Conservation (phyloP, 2,888 invertebrate genomes). For the Ecdyonurus torrentis region DNA sequence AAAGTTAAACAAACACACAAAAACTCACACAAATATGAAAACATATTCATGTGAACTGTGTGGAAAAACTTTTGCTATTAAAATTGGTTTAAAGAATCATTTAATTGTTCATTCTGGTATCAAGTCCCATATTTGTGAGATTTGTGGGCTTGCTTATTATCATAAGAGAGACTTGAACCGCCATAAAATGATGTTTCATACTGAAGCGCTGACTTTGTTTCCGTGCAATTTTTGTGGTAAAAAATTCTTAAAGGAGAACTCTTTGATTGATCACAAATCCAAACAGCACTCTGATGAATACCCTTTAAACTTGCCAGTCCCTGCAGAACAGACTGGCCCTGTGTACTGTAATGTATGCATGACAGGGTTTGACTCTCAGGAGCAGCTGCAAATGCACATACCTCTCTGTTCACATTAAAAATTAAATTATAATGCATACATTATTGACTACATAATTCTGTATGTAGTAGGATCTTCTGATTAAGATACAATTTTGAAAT, state of each 20-base stretch:
- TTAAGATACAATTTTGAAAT: too few relatives aligned
- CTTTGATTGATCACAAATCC: background rate
- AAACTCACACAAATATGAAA: background rate
- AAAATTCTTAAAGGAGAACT: background rate
- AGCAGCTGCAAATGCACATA: too few relatives aligned
- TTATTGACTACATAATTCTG: too few relatives aligned
- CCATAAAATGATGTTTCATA: background rate
- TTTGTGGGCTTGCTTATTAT: background rate
- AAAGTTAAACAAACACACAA: background rate
- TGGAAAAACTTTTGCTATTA: background rate
- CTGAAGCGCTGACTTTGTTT: background rate
- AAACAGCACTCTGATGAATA: too few relatives aligned
- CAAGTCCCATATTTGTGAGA: background rate
- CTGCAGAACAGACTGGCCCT: too few relatives aligned
- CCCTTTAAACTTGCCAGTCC: background rate
- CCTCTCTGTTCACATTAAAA: too few relatives aligned
- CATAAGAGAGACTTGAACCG: background rate
- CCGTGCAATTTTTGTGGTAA: background rate
- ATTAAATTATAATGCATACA: too few relatives aligned
- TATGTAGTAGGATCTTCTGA: too few relatives aligned
- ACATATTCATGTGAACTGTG: background rate
- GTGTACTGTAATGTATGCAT: too few relatives aligned
- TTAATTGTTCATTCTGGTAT: background rate
- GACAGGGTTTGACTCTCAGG: too few relatives aligned
- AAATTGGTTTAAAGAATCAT: background rate